Evolutionary conservation across 2,113 vertebrate species (phyloP).

Genomic region (Ptilonorhynchus violaceus): DNA sequence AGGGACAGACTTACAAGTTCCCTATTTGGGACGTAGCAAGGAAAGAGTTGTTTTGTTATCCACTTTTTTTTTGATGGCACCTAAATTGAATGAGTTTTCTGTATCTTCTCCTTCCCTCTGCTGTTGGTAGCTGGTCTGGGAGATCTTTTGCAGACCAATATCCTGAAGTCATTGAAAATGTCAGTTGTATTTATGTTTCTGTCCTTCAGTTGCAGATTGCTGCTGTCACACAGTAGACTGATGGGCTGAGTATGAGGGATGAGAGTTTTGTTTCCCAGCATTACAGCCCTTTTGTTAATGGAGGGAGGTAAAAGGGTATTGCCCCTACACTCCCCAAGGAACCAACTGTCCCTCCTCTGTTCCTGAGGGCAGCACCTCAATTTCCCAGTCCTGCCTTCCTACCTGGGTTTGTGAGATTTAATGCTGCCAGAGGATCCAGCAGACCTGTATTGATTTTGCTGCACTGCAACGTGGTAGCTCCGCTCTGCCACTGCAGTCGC

Average conservation of each 20-base stretch:
- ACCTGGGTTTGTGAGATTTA: not conserved
- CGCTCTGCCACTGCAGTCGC: not conserved
- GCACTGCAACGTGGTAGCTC: not conserved
- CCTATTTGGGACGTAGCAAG: not conserved
- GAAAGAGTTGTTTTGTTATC: not conserved
- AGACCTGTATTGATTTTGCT: not conserved
- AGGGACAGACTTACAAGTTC: not conserved
- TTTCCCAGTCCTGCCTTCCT: not conserved
- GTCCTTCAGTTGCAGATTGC: not conserved
- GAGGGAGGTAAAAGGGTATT: not conserved
- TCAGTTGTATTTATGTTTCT: constrained; percentile 4
- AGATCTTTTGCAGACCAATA: not conserved
- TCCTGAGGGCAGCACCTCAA: not conserved
- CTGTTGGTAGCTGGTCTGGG: not conserved
- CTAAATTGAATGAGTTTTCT: not conserved
- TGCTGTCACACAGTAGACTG: not conserved
- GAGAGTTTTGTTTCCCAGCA: not conserved
- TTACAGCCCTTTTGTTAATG: not conserved
- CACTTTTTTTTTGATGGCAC: not conserved
- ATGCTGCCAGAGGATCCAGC: not conserved
- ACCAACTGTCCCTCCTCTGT: not conserved
- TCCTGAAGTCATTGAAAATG: not conserved
- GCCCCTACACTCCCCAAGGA: not conserved
- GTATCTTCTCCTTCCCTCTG: not conserved
- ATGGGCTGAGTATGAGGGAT: not conserved